A percentile compares a stretch with the other conserved stretches of the same genome.
These are phyloP conservation scores for Leptopilina syphax DNA, from an alignment of 2,888 invertebrate species.

Conservation along the genomic window DNA sequence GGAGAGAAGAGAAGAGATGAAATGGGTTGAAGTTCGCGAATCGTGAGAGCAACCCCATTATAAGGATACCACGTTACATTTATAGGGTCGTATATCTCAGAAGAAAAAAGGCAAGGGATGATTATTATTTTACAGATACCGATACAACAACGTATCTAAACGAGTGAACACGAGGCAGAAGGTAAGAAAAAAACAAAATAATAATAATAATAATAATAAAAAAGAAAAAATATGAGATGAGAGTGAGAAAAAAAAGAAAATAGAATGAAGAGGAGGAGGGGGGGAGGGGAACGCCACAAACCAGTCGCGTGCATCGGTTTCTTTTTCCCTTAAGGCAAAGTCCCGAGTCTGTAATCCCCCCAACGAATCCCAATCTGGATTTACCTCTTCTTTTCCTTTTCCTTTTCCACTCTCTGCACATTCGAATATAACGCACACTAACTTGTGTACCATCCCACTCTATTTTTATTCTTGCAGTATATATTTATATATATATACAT, in stretches of 20 bases:
- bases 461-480: too few relatives aligned
- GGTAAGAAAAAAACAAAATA: constrained; percentile 5
- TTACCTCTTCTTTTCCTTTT: constrained; percentile 47
- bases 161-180: constrained; percentile 35
- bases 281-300: constrained; percentile 31
- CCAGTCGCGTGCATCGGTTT: constrained; percentile 56
- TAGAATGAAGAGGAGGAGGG: constrained; percentile 18
- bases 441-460: constrained; percentile 49
- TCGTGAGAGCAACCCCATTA: constrained; percentile 53
- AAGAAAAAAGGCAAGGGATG: constrained; percentile 55
- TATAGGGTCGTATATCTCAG: constrained; percentile 69
- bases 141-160: constrained; percentile 45
- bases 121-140: constrained; percentile 64
- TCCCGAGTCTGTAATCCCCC: constrained; percentile 53
- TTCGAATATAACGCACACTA: constrained; percentile 45
- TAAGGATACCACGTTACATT: constrained; percentile 61
- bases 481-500: too few relatives aligned
- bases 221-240: constrained; percentile 43
- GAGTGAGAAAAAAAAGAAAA: constrained; percentile 23
- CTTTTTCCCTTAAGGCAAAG: constrained; percentile 48
- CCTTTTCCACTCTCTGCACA: constrained; percentile 39
- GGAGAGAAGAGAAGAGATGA: constrained; percentile 18
- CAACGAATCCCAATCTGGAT: constrained; percentile 59
- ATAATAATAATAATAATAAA: too few relatives aligned
- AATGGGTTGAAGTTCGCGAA: constrained; percentile 43